Conservation (phyloP, 2,888 invertebrate species). For the Charanyca ferruginea region DNA sequence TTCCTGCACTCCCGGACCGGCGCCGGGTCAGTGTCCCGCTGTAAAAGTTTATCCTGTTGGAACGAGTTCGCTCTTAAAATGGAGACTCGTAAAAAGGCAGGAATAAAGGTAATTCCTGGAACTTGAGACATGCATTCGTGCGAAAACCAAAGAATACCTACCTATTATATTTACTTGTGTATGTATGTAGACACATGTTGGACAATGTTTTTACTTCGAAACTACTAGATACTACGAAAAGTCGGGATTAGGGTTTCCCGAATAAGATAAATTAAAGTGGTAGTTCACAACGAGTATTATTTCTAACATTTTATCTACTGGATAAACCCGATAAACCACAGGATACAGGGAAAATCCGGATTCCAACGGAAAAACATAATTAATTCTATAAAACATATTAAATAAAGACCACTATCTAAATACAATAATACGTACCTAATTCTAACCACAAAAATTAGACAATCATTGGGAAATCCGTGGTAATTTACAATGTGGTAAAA, state of each 20-base stretch:
- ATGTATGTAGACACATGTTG: background rate
- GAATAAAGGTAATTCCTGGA: conserved; percentile 4
- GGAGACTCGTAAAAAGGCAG: conserved; percentile 17
- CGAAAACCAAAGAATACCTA: background rate
- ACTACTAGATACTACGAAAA: background rate
- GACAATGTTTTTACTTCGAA: background rate
- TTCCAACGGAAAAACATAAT: conserved; percentile 7
- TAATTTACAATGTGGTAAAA: conserved; percentile 17
- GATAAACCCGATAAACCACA: conserved; percentile 20
- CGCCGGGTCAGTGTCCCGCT: conserved; percentile 11
- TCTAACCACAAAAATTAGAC: conserved; percentile 19
- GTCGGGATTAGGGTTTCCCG: background rate
- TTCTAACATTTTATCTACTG: conserved; percentile 10
- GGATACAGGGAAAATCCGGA: conserved; percentile 16
- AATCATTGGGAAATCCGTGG: conserved; percentile 31
- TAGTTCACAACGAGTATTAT: background rate
- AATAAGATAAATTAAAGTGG: background rate
- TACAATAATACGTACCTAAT: conserved; percentile 1
- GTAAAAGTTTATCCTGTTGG: conserved; percentile 25
- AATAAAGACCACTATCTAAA: background rate
- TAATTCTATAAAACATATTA: background rate
- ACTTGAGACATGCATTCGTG: background rate
- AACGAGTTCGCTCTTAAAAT: conserved; percentile 18
- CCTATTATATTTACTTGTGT: background rate
- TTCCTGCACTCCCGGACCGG: background rate